Base-by-base conservation (phyloP, 2,888 invertebrate species). In the Apotomis turbidana region DNA sequence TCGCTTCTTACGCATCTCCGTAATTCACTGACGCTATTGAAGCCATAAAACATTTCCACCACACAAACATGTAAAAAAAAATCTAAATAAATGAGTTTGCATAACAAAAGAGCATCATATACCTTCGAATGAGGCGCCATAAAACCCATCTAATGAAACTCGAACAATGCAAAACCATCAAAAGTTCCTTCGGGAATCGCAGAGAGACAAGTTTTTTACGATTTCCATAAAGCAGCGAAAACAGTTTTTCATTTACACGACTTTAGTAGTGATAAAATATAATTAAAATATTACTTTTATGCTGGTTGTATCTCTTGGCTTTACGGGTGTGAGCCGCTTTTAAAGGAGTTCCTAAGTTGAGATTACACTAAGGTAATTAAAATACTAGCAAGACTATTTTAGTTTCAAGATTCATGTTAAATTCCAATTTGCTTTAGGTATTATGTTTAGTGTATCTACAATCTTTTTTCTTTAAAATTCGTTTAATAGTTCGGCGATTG, bases 241-340 rank as follows among this genome's bases (percentile, higher is more conserved):
- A 88, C 90, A 88, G 92, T 92, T 93, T 93, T 93, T 93, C 93
- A 93, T 93, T 93, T 93, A 93, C 92, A 93, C 90, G 84, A 87
- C 87, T 92, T 91, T 92, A 93, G 92, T 91, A 89, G 89, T 85
- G 84, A 89, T 93, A 93, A 93, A 93, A 92, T 92, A 93, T 93
- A 93, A 93, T 93, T 93, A 93, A 93, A 93, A 93, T 93, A 93
- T 93, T 72, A 72, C 63, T 72, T 93, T 93, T 92, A 91, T 90
- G 89, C 88, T 81, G 81, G 79, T 81, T 85, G 87, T 90, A 90
- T 91, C 87, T 81, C 86, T 83, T 81, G 84, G 87, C 83, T 89
- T 91, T 90, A 90, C 85, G 88, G 87, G 83, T 83, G 85, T 83
- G 87, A 80, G 82, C 83, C 83, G 86, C 81, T 79, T 84, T 79